phyloP scores from a whole-genome alignment of 2,888 invertebrate species.

The Ophioninae sp. region DNA sequence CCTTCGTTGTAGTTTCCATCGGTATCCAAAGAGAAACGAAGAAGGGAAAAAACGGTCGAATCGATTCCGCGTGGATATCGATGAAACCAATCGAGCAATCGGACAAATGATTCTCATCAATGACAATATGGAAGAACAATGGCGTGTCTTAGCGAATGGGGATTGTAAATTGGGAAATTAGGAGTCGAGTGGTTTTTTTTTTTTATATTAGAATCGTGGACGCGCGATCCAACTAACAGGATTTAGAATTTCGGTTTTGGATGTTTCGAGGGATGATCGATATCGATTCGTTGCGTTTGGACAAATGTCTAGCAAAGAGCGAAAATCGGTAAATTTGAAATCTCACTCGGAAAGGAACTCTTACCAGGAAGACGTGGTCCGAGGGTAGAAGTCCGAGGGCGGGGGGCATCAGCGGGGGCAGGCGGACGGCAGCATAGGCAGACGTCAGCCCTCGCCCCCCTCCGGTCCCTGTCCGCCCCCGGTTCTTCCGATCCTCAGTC shows the following conservation, averaged over 20 bases:
- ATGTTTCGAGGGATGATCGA: not conserved
- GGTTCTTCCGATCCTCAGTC: conserved; percentile 80
- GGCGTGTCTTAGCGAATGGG: too few species aligned
- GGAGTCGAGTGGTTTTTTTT: too few species aligned
- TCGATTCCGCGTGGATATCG: too few species aligned
- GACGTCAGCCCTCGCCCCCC: conserved; percentile 80
- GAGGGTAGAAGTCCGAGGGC: conserved; percentile 81
- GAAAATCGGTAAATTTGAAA: conserved; percentile 32
- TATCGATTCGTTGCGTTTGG: not conserved
- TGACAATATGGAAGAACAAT: not conserved
- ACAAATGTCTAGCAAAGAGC: conserved; percentile 11
- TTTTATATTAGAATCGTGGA: too few species aligned
- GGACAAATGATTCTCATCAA: not conserved
- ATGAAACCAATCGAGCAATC: not conserved
- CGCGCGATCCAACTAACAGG: not conserved
- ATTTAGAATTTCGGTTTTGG: not conserved
- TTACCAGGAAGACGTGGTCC: conserved; percentile 81
- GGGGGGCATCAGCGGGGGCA: conserved; percentile 85
- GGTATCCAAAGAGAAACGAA: not conserved
- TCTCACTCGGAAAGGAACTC: conserved; percentile 70
- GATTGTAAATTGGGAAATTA: too few species aligned
- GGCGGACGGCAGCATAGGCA: conserved; percentile 82
- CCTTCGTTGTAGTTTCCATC: too few species aligned
- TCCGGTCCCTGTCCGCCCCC: conserved; percentile 80
- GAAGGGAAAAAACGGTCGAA: too few species aligned